Conservation (phyloP, 1,140 invertebrate species). For the Octopus sinensis region DNA sequence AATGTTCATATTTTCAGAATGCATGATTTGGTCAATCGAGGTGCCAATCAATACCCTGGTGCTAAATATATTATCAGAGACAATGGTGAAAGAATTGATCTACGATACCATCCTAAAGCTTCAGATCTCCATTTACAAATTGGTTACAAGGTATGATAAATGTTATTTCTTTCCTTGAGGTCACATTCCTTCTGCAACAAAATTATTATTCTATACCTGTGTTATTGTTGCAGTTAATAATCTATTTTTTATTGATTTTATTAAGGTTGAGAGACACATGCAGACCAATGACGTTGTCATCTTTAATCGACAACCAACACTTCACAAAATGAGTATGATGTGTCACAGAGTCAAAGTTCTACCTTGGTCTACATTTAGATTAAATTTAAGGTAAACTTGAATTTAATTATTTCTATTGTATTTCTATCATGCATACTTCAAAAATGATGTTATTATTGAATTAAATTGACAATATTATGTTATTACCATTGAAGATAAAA, state of each 20-base stretch:
- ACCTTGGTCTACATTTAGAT: slow-evolving; percentile 96
- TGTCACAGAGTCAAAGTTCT: slow-evolving; percentile 94
- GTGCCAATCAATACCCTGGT: slow-evolving; percentile 97
- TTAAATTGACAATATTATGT: no score
- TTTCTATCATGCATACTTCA: not conserved
- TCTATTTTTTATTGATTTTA: not conserved
- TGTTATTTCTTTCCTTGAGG: not conserved
- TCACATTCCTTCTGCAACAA: not conserved
- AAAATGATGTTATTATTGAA: no score
- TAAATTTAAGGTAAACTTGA: slow-evolving; percentile 71
- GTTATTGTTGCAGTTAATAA: not conserved
- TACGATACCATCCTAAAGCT: slow-evolving; percentile 96
- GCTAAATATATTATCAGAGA: slow-evolving; percentile 99
- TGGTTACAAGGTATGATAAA: slow-evolving; percentile 78
- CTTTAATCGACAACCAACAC: slow-evolving; percentile 98
- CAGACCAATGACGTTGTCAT: slow-evolving; percentile 97
- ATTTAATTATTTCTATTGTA: not conserved
- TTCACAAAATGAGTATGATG: slow-evolving; percentile 99
- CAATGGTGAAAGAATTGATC: slow-evolving; percentile 97
- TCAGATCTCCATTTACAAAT: slow-evolving; percentile 97
- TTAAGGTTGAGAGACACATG: slow-evolving; percentile 89
- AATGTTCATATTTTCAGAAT: slow-evolving; percentile 67
- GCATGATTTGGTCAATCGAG: slow-evolving; percentile 91
- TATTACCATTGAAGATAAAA: no score
- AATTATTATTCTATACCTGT: not conserved